Conservation (phyloP, 2,888 invertebrate species). For the Eristalinus sepulchralis region DNA sequence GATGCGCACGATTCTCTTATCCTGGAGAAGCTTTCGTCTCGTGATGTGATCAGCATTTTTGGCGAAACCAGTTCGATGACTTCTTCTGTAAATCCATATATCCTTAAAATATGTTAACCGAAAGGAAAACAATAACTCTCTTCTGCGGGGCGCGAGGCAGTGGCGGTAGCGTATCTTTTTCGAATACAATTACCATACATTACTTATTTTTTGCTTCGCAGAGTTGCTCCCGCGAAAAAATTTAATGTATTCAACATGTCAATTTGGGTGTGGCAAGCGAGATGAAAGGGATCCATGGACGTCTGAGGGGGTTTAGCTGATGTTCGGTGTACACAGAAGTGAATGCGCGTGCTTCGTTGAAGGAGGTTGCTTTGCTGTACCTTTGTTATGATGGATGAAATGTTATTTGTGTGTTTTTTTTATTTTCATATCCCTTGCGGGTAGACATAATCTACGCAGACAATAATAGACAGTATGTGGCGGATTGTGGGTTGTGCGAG, state of each 20-base stretch:
- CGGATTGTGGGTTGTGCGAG: not conserved
- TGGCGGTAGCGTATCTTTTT: not conserved
- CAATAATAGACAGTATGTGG: not conserved
- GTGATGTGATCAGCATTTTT: not conserved
- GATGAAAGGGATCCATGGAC: conserved; percentile 3
- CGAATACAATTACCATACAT: conserved; percentile 2
- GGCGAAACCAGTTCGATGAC: not conserved
- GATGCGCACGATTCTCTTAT: not conserved
- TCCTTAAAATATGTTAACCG: not conserved
- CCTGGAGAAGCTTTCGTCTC: not conserved
- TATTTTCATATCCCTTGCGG: not conserved
- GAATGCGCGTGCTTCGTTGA: not conserved
- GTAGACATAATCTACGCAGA: not conserved
- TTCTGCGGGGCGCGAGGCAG: not conserved
- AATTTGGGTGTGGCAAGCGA: conserved; percentile 14
- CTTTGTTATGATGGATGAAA: not conserved
- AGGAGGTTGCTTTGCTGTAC: not conserved
- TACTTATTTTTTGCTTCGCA: not conserved
- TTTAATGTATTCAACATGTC: conserved; percentile 39
- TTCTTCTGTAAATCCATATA: not conserved
- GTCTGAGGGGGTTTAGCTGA: not conserved
- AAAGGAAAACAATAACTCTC: not conserved
- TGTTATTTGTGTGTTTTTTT: not conserved
- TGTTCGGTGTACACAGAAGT: not conserved
- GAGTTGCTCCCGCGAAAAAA: conserved; percentile 6